Evolutionary conservation across 2,888 invertebrate genomes (phyloP).

Genomic region (Cerastoderma edule): DNA sequence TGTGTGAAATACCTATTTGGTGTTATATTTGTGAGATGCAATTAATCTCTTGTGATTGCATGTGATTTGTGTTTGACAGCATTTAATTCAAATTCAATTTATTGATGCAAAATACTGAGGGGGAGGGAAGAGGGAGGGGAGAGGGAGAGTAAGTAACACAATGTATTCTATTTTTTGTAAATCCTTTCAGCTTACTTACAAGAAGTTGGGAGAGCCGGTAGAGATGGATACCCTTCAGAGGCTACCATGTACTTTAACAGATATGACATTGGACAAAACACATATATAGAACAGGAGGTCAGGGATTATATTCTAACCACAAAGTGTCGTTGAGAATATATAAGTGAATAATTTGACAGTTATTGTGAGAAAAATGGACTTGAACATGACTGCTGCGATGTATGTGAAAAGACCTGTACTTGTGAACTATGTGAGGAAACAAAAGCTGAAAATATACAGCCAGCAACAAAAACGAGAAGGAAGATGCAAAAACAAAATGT

Average conservation of each 20-base stretch:
- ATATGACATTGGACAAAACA: conserved; percentile 17
- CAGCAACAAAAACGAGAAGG: neutral
- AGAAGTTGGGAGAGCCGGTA: conserved; percentile 33
- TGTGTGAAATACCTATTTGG: too few species aligned
- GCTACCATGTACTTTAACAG: conserved; percentile 22
- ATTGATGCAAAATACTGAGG: too few species aligned
- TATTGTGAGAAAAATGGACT: neutral
- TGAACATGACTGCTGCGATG: neutral
- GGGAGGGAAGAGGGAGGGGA: too few species aligned
- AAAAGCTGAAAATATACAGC: neutral
- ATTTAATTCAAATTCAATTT: too few species aligned
- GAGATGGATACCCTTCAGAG: conserved; percentile 22
- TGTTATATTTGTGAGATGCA: too few species aligned
- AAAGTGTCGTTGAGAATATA: conserved; percentile 3
- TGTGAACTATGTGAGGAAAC: too few species aligned
- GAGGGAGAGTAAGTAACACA: too few species aligned
- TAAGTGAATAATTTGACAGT: conserved; percentile 19
- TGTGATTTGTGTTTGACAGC: too few species aligned
- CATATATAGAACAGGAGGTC: neutral
- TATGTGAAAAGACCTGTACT: neutral
- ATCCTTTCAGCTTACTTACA: conserved; percentile 29
- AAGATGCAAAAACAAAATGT: neutral
- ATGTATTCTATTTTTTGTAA: too few species aligned
- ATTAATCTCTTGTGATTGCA: too few species aligned
- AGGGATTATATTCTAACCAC: conserved; percentile 5